A percentile compares a stretch with the other conserved stretches of the same genome.
Evolutionary conservation across 2,888 invertebrate species (phyloP).

Genomic region (Venusia cambrica): DNA sequence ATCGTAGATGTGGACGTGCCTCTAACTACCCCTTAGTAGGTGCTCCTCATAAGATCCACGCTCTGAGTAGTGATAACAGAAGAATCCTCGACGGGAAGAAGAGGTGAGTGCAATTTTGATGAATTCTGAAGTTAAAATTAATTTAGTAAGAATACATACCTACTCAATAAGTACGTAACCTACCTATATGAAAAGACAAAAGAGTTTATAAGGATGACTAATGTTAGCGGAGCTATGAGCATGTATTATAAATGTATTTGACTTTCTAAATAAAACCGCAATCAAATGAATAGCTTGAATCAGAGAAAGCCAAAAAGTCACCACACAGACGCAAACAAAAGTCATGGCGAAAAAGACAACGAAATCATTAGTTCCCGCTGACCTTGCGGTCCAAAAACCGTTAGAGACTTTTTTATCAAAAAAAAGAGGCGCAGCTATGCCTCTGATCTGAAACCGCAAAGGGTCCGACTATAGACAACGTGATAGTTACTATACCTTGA

Average conservation of each 20-base stretch:
- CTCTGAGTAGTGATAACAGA: too few species aligned
- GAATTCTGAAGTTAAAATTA: too few species aligned
- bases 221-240: neutral
- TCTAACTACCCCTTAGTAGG: too few species aligned
- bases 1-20: too few species aligned
- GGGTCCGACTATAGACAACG: slow-evolving; percentile 37
- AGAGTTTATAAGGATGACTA: too few species aligned
- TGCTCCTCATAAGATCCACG: too few species aligned
- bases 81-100: too few species aligned
- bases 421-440: slow-evolving; percentile 66
- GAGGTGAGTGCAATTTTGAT: too few species aligned
- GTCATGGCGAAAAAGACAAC: slow-evolving; percentile 37
- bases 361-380: slow-evolving; percentile 58
- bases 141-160: too few species aligned
- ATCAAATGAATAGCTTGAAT: slow-evolving; percentile 24
- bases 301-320: slow-evolving; percentile 27
- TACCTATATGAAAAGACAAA: too few species aligned
- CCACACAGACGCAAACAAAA: slow-evolving; percentile 22
- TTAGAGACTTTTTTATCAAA: slow-evolving; percentile 55
- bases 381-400: slow-evolving; percentile 64
- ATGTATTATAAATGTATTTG: neutral
- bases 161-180: too few species aligned
- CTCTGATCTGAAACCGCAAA: slow-evolving; percentile 73
- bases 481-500: slow-evolving; percentile 25
- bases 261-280: slow-evolving; percentile 10